Conservation (phyloP, 2,113 vertebrate genomes). For the Uria lomvia region DNA sequence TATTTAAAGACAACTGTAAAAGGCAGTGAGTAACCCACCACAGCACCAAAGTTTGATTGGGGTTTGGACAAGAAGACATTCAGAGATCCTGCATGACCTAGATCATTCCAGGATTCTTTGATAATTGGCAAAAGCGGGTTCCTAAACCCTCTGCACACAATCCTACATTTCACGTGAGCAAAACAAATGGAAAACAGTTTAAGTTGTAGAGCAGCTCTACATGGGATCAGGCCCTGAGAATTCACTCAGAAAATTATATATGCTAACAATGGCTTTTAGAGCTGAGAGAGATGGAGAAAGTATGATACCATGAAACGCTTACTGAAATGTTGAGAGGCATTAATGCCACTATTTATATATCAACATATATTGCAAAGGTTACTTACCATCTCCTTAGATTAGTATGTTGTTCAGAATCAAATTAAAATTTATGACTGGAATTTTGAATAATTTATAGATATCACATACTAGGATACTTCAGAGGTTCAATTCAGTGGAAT, state of each 20-base stretch:
- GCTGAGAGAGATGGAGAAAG: background rate
- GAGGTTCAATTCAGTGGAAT: conserved; percentile 41
- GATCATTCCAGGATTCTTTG: background rate
- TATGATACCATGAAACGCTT: conserved; percentile 3
- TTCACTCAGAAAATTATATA: background rate
- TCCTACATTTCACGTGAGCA: background rate
- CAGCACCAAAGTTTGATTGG: background rate
- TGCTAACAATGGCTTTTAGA: conserved; percentile 5
- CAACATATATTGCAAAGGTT: conserved; percentile 43
- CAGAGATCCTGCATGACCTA: background rate
- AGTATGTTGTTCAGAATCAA: conserved; percentile 38
- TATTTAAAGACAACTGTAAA: background rate
- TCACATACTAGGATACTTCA: conserved; percentile 33
- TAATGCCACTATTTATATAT: conserved; percentile 63
- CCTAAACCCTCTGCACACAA: background rate
- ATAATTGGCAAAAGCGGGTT: background rate
- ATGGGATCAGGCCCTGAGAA: background rate
- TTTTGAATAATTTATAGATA: conserved; percentile 69
- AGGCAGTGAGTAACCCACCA: background rate
- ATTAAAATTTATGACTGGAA: conserved; percentile 70
- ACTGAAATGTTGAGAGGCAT: conserved; percentile 40
- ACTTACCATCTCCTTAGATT: conserved; percentile 70
- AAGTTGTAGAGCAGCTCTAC: background rate
- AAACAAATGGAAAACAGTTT: background rate
- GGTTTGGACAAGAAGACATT: background rate